Base-by-base conservation (phyloP, 1,140 invertebrate genomes). In the Saxidomus purpurata region DNA sequence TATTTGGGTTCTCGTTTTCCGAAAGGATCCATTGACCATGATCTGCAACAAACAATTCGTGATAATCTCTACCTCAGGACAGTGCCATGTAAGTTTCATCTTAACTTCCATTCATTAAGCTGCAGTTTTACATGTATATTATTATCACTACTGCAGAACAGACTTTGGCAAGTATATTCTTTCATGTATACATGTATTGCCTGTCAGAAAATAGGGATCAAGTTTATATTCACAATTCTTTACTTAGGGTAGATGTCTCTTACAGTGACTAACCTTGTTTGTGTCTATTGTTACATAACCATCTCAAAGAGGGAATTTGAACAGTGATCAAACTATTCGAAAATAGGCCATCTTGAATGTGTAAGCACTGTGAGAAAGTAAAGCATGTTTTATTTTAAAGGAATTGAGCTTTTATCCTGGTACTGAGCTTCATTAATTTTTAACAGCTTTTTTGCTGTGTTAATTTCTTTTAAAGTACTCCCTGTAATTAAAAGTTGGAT, bases 11-110 rank as follows among this genome's bases (percentile, higher is more conserved):
- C 96, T 38, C 93, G 97, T 88, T 97, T 97, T 94, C 96, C 96
- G 83, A 97, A 97, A 94, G 97, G 97, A 55, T 97, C 97, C 22
- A 95, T 97, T 4, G 97, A 97, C 94, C 97, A 97, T 96, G 97
- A 97, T 90, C 95, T 97, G 40, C 97, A 97, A 93, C 97, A 97
- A 90, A 97, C 97, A 1, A 97, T 97, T 84, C 94, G 97, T 85
- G 97, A 97, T 92, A 97, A 97, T 94, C 94, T 97, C 34, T 97
- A 97, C 94, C 95, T 97, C 89, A 95, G 97, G 84, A 97, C 97
- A 34, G 97, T 97, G 22, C 97, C 97, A 83, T 97, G 96, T 96
- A 95, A 95, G 96, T 96, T 86, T 69, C 43, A n/a, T n/a, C n/a
- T n/a, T n/a, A n/a, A n/a, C n/a, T n/a, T n/a, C n/a, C n/a, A n/a